These are phyloP conservation scores for Atta colombica DNA, from an alignment of 1,140 invertebrate species.

Conservation along the genomic window DNA sequence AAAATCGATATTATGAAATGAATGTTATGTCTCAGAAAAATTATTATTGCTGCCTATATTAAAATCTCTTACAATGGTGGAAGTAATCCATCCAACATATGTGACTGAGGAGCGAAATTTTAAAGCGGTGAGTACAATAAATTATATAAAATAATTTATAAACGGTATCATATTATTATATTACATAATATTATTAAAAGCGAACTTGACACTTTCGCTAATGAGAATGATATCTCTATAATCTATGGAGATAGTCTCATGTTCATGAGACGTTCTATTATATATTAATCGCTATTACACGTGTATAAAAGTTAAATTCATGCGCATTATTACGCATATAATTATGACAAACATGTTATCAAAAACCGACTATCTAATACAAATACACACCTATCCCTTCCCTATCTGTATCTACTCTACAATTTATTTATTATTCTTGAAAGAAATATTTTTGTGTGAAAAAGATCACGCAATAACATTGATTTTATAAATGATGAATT, in stretches of 20 bases:
- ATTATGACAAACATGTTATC: background rate
- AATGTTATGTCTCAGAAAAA: background rate
- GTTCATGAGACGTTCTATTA: background rate
- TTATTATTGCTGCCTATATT: background rate
- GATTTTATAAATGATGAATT: slow-evolving; percentile 38
- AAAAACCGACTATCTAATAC: background rate
- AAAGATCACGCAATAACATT: background rate
- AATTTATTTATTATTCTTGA: background rate
- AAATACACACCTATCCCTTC: background rate
- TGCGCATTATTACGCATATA: background rate
- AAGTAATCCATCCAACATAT: slow-evolving; percentile 58
- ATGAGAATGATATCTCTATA: background rate
- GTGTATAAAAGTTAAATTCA: background rate
- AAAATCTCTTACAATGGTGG: slow-evolving; percentile 60
- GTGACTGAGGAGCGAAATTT: slow-evolving; percentile 47
- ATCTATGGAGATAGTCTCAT: background rate
- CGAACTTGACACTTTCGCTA: background rate
- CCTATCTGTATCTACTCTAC: background rate
- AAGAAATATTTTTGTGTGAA: background rate
- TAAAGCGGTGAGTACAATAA: slow-evolving; percentile 69
- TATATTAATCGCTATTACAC: background rate
- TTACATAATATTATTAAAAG: background rate
- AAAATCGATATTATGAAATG: slow-evolving; percentile 29
- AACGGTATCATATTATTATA: background rate
- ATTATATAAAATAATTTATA: background rate